A percentile compares a stretch with the other conserved stretches of the same genome.
Conservation (phyloP, 2,113 vertebrate species). For the Carassius auratus region DNA sequence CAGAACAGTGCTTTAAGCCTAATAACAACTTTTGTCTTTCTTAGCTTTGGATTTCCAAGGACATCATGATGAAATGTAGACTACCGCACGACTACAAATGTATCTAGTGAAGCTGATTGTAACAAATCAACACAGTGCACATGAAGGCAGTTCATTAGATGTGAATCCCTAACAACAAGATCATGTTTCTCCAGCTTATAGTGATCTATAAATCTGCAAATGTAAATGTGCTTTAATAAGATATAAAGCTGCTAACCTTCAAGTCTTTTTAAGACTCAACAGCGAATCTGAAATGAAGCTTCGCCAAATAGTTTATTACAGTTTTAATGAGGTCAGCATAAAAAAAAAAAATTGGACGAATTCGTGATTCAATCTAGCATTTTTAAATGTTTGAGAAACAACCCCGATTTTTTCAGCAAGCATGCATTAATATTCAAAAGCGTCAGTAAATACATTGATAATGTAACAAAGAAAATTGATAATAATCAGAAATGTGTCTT, state of each 20-base stretch:
- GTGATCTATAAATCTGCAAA: conserved; percentile 53
- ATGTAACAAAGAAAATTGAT: neutral
- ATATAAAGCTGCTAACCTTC: neutral
- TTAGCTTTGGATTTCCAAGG: neutral
- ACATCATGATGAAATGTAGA: neutral
- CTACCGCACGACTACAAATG: neutral
- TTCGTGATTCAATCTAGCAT: neutral
- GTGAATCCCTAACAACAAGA: neutral
- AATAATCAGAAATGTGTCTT: neutral
- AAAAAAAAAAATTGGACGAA: too few species aligned
- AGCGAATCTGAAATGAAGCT: too few species aligned
- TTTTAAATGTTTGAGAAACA: too few species aligned
- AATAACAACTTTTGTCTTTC: neutral
- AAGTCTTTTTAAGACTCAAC: neutral
- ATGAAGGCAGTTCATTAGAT: too few species aligned
- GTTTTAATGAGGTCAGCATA: too few species aligned
- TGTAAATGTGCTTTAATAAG: conserved; percentile 47
- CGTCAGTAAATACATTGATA: neutral
- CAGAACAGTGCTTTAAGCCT: conserved; percentile 6
- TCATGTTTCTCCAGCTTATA: conserved; percentile 9
- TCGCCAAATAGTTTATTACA: neutral
- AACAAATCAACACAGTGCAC: neutral
- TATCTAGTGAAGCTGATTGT: neutral
- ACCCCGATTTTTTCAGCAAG: neutral
- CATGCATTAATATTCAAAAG: neutral